A percentile compares a stretch with the other conserved stretches of the same genome.
These are phyloP conservation scores for Otolemur garnettii DNA, from an alignment of 2,113 vertebrate species.

Conservation along the genomic window DNA sequence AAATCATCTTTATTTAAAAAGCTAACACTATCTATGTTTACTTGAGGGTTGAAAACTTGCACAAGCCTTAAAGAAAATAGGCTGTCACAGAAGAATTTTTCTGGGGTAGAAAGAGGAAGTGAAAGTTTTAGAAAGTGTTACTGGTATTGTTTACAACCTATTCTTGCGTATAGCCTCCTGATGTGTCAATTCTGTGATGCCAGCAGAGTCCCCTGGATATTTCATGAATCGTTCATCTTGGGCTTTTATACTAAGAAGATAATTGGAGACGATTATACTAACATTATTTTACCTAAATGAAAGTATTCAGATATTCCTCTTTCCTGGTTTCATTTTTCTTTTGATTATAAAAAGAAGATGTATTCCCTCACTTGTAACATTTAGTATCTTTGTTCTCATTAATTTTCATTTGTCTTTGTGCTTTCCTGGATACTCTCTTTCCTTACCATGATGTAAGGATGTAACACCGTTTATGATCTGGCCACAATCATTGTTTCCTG, in stretches of 20 bases:
- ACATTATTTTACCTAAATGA: neutral
- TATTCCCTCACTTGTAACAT: neutral
- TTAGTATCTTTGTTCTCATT: conserved; percentile 32
- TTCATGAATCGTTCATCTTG: neutral
- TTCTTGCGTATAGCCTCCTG: conserved; percentile 7
- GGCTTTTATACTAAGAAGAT: neutral
- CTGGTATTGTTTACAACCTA: neutral
- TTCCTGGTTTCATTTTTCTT: conserved; percentile 19
- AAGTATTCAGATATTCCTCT: neutral
- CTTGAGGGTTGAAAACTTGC: conserved; percentile 68
- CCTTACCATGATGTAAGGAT: neutral
- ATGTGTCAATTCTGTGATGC: neutral
- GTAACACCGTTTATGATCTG: neutral
- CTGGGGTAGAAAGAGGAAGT: neutral
- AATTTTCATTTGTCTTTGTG: neutral
- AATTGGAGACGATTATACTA: neutral
- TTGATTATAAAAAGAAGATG: neutral
- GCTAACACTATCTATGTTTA: conserved; percentile 74
- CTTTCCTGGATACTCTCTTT: neutral
- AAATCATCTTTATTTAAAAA: conserved; percentile 84
- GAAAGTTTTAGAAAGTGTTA: neutral
- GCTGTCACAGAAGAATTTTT: neutral
- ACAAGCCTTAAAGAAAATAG: conserved; percentile 58
- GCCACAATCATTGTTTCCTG: neutral
- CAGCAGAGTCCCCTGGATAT: neutral